Percentiles rank a stretch among this genome's conserved stretches.
These are phyloP conservation scores for Drosophila heteroneura DNA, from an alignment of 2,888 invertebrate genomes.

Conservation along the genomic window DNA sequence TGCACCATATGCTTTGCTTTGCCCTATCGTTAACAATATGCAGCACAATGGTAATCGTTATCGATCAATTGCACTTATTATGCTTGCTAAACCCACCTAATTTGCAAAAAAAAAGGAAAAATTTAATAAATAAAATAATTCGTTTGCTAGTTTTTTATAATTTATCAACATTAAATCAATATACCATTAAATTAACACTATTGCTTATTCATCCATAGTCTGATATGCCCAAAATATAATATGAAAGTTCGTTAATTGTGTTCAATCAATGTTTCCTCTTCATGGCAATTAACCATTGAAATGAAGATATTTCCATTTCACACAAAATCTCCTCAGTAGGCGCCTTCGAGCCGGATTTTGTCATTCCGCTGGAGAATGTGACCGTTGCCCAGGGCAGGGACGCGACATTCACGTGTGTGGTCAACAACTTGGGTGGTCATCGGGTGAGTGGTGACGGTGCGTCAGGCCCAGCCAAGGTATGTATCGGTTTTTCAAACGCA, in stretches of 20 bases:
- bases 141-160: background rate
- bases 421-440: conserved; percentile 91
- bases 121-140: background rate
- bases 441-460: conserved; percentile 94
- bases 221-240: conserved; percentile 19
- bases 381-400: conserved; percentile 92
- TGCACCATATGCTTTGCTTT: conserved; percentile 29
- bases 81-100: conserved; percentile 23
- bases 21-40: conserved; percentile 10
- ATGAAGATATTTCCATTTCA: conserved; percentile 84
- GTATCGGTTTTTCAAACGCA: conserved; percentile 87
- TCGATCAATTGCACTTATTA: conserved; percentile 17
- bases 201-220: conserved; percentile 2
- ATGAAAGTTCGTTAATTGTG: conserved; percentile 70
- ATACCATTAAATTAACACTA: background rate
- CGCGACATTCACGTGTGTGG: conserved; percentile 92
- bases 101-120: background rate
- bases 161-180: background rate
- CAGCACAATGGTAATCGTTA: conserved; percentile 4
- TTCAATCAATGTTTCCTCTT: conserved; percentile 73
- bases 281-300: conserved; percentile 69
- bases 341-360: conserved; percentile 91
- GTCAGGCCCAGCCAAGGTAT: conserved; percentile 93
- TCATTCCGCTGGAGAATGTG: conserved; percentile 91
- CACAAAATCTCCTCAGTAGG: conserved; percentile 86